Percentiles rank a stretch among this genome's conserved stretches.
Conservation (phyloP, 35 echinoderm and acorn worm genomes). For the Hemicentrotus pulcherrimus region DNA sequence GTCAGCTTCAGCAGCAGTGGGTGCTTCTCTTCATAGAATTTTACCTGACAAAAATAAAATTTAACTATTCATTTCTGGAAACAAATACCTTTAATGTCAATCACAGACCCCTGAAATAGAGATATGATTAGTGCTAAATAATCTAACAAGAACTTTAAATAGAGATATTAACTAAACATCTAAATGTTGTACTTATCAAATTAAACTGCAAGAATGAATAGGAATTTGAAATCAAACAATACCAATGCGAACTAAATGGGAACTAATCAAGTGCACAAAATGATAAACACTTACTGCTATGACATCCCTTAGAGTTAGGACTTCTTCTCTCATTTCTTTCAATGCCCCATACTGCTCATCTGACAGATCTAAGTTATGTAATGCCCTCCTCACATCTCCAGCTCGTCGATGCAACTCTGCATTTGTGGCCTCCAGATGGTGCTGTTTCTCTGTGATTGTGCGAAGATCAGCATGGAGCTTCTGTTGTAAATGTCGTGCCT, state of each 20-base stretch:
- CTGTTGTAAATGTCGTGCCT: constrained; percentile 61
- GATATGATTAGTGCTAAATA: no score
- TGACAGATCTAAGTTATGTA: constrained; percentile 74
- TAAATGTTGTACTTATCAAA: no score
- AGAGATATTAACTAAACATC: no score
- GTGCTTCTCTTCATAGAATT: constrained; percentile 79
- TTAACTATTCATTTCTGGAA: no score
- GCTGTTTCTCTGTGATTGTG: constrained; percentile 77
- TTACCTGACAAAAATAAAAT: constrained; percentile 63
- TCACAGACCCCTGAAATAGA: no score
- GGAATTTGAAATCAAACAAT: no score
- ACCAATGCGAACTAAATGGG: no score
- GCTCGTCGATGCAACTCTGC: constrained; percentile 68
- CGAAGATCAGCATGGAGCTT: constrained; percentile 74
- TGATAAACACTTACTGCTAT: constrained; percentile 72
- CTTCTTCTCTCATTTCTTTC: constrained; percentile 62
- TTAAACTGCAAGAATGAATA: no score
- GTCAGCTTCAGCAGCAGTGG: constrained; percentile 72
- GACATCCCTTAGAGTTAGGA: constrained; percentile 70
- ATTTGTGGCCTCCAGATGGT: constrained; percentile 83
- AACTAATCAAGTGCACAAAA: no score
- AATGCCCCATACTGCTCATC: constrained; percentile 73
- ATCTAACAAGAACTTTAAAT: no score
- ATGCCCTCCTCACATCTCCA: constrained; percentile 67
- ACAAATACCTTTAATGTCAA: no score